These are phyloP conservation scores for Neomonachus schauinslandi DNA, from an alignment of 2,113 vertebrate species.

Conservation along the genomic window DNA sequence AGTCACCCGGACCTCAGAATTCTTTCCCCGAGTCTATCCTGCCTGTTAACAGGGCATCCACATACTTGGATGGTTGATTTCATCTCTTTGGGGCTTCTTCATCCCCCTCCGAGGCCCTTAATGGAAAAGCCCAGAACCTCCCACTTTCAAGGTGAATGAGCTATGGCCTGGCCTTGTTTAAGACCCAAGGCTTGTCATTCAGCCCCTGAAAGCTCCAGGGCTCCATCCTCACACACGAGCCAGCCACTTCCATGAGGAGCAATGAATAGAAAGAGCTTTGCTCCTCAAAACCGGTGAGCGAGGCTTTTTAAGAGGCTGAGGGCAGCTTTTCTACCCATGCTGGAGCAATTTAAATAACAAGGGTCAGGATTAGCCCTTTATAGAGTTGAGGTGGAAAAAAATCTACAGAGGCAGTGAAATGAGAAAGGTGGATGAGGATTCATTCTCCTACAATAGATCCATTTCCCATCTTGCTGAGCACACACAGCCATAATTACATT, in stretches of 20 bases:
- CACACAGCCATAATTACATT: conserved; percentile 1
- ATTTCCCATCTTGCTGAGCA: conserved; percentile 44
- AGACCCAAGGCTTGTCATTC: not conserved
- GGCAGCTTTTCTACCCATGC: not conserved
- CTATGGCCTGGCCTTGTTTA: not conserved
- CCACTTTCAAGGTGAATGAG: not conserved
- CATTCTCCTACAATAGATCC: conserved; percentile 33
- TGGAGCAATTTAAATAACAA: conserved; percentile 74
- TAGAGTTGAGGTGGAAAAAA: not conserved
- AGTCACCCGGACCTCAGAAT: not conserved
- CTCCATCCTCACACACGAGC: not conserved
- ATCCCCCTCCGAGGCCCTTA: not conserved
- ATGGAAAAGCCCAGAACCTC: not conserved
- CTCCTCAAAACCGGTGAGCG: not conserved
- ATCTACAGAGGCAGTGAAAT: not conserved
- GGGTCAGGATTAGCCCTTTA: conserved; percentile 74
- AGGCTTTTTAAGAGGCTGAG: not conserved
- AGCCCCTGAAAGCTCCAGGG: not conserved
- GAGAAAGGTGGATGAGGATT: conserved; percentile 42
- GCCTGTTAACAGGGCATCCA: accelerated
- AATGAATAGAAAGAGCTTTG: not conserved
- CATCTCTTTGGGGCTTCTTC: not conserved
- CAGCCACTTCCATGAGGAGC: not conserved
- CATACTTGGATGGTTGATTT: not conserved
- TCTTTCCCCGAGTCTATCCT: not conserved